phyloP scores from a whole-genome alignment of 2,888 invertebrate species.

The Balanococcus diminutus region DNA sequence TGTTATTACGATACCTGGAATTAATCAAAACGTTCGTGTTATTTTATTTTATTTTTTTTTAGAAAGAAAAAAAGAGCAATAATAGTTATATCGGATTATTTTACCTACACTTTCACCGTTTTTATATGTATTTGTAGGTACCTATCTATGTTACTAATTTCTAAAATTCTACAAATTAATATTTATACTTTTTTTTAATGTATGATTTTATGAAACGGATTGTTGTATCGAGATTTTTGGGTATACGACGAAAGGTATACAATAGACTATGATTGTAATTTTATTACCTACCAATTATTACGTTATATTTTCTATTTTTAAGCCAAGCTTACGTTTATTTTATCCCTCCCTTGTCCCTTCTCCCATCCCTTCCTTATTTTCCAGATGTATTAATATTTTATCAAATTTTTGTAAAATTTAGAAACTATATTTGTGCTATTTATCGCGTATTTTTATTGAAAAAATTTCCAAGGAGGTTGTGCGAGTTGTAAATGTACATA shows the following conservation, averaged over 20 bases:
- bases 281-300: neutral
- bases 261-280: neutral
- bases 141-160: neutral
- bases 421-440: neutral
- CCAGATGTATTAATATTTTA: neutral
- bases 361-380: neutral
- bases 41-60: neutral
- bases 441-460: neutral
- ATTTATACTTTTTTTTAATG: neutral
- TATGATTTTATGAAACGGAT: neutral
- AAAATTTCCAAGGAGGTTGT: neutral
- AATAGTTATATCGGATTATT: neutral
- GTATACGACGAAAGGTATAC: neutral
- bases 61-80: too few species aligned
- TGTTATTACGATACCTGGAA: neutral
- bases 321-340: neutral
- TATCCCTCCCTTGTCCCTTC: neutral
- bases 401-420: neutral
- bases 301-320: neutral
- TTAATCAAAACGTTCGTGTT: neutral
- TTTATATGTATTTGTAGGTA: neutral
- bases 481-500: neutral
- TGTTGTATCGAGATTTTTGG: neutral
- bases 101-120: neutral
- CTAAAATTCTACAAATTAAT: neutral